Percentiles rank a stretch among this genome's conserved stretches.
Conservation (phyloP, 2,888 invertebrate genomes). For the Polylopha cassiicola region DNA sequence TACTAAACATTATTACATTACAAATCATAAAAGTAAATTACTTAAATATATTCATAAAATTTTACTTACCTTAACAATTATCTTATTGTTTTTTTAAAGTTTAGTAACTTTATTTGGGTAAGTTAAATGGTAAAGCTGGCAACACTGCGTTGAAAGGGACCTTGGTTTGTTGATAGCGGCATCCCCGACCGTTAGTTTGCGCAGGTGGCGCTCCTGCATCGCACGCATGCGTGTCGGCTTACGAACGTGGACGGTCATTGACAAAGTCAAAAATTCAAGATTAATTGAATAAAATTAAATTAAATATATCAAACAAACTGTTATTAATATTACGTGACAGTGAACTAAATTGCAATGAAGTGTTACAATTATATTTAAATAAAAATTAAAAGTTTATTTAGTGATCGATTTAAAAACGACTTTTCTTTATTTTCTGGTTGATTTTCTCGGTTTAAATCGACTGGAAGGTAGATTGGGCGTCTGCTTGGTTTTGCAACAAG, state of each 20-base stretch:
- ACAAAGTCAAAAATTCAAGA: constrained; percentile 48
- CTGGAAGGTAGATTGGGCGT: constrained; percentile 31
- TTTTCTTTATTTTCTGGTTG: constrained; percentile 46
- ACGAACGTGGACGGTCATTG: constrained; percentile 51
- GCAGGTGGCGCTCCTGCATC: constrained; percentile 48
- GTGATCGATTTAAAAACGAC: constrained; percentile 62
- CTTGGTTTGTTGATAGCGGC: constrained; percentile 21
- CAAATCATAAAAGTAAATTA: too few species aligned
- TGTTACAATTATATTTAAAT: constrained; percentile 11
- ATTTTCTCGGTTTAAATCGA: constrained; percentile 49
- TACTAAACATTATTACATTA: too few species aligned
- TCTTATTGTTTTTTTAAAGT: neutral
- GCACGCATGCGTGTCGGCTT: constrained; percentile 47
- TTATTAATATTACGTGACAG: constrained; percentile 7
- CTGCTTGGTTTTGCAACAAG: constrained; percentile 66
- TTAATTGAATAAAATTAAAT: constrained; percentile 40
- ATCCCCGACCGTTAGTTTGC: constrained; percentile 39
- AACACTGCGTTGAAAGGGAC: constrained; percentile 12
- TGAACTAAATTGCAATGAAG: constrained; percentile 4
- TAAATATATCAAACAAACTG: constrained; percentile 41
- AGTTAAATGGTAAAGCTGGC: constrained; percentile 6
- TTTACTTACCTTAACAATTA: too few species aligned
- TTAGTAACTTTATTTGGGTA: constrained; percentile 4
- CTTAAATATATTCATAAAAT: too few species aligned
- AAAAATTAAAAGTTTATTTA: constrained; percentile 36